phyloP scores from a whole-genome alignment of 2,797 vertebrate species.

The Melanotaenia pygmaea region DNA sequence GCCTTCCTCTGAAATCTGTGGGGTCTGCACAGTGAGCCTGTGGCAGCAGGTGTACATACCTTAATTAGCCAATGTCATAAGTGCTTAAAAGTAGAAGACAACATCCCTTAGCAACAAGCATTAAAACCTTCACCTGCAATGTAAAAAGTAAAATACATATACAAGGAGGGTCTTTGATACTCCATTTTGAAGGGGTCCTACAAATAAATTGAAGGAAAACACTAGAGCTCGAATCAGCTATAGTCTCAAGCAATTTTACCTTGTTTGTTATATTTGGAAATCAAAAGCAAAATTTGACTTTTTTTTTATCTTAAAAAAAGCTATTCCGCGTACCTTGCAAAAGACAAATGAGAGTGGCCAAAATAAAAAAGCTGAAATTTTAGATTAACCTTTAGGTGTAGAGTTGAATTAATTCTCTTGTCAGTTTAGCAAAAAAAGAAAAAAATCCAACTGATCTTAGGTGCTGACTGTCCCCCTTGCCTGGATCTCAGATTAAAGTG shows the following conservation, averaged over 20 bases:
- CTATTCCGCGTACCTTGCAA: not conserved
- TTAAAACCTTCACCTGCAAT: conserved; percentile 27
- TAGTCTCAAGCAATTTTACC: not conserved
- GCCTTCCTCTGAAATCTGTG: conserved; percentile 22
- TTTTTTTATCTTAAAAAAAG: not conserved
- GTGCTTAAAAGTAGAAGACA: conserved; percentile 16
- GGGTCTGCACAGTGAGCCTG: conserved; percentile 1
- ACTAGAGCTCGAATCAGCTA: not conserved
- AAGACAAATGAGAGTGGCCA: not conserved
- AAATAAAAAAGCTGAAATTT: not conserved
- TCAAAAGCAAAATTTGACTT: not conserved
- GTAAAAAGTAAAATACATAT: conserved; percentile 28
- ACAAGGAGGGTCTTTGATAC: conserved; percentile 19
- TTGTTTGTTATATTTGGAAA: not conserved
- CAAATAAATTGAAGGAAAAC: conserved; percentile 5
- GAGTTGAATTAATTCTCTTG: not conserved
- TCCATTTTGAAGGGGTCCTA: conserved; percentile 15
- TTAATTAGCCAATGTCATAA: conserved; percentile 36
- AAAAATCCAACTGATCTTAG: not conserved
- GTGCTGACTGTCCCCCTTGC: not conserved
- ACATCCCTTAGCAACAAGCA: conserved; percentile 25
- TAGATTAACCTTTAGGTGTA: not conserved
- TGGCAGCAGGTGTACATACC: conserved; percentile 29
- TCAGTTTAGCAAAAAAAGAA: not conserved
- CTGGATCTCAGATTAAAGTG: not conserved